Evolutionary conservation across 2,113 vertebrate species (phyloP).

Genomic region (Panurus biarmicus): DNA sequence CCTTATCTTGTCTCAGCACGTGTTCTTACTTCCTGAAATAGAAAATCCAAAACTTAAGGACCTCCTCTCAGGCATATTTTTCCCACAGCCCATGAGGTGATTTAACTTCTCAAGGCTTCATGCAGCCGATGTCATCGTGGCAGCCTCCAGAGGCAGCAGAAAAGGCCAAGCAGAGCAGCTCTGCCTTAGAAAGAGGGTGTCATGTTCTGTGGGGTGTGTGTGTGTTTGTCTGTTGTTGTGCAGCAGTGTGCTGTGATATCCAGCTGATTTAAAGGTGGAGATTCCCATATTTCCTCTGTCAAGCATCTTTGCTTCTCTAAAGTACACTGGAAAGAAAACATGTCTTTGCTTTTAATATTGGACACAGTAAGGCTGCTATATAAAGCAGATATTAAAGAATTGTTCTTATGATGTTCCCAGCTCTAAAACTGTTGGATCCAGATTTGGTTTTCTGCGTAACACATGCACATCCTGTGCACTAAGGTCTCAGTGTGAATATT

Average conservation of each 20-base stretch:
- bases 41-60: background rate
- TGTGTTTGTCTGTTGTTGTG: background rate
- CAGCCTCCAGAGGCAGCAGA: background rate
- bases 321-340: background rate
- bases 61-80: background rate
- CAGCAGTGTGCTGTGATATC: background rate
- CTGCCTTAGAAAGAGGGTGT: background rate
- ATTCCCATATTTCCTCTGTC: background rate
- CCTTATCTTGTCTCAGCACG: background rate
- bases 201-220: rapidly evolving
- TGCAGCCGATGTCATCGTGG: background rate
- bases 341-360: background rate
- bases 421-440: background rate
- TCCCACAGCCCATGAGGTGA: background rate
- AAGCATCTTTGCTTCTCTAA: background rate
- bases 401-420: background rate
- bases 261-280: background rate
- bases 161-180: background rate
- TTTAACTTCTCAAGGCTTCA: background rate
- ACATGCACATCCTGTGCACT: slow-evolving; percentile 36
- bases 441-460: slow-evolving; percentile 44
- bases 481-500: slow-evolving; percentile 19
- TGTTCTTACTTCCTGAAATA: background rate
- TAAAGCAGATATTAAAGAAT: background rate
- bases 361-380: background rate